phyloP scores from a whole-genome alignment of 2,113 vertebrate genomes.

The Aphyosemion australe region DNA sequence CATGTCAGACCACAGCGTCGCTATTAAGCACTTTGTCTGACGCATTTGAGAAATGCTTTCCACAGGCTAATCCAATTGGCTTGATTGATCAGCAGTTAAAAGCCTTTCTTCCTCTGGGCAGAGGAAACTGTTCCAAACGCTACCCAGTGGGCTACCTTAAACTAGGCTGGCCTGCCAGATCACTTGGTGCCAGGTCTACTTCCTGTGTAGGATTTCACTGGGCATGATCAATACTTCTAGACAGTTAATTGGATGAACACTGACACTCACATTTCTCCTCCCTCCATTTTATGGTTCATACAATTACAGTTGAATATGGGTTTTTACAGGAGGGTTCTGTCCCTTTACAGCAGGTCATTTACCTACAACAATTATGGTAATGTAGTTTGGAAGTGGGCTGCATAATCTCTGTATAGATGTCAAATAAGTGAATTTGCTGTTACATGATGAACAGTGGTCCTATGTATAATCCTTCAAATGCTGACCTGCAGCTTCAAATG shows the following conservation, averaged over 20 bases:
- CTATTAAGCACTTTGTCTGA: constrained; percentile 77
- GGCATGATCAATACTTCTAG: constrained; percentile 70
- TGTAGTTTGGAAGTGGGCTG: constrained; percentile 25
- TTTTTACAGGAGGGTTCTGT: constrained; percentile 42
- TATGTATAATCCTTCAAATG: constrained; percentile 10
- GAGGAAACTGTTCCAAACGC: constrained; percentile 62
- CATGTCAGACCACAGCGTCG: constrained; percentile 64
- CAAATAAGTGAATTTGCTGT: constrained; percentile 24
- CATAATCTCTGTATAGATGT: constrained; percentile 8
- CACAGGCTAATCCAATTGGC: constrained; percentile 72
- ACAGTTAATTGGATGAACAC: constrained; percentile 73
- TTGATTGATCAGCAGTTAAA: constrained; percentile 78
- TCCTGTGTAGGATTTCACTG: constrained; percentile 75
- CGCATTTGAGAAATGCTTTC: constrained; percentile 75
- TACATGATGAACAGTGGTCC: constrained; percentile 27
- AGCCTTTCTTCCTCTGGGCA: constrained; percentile 73
- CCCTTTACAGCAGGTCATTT: constrained; percentile 45
- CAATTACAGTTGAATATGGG: constrained; percentile 57
- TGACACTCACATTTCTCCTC: constrained; percentile 69
- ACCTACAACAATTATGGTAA: constrained; percentile 56
- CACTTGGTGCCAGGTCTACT: constrained; percentile 68
- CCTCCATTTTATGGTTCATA: constrained; percentile 58
- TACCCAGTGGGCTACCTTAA: constrained; percentile 63
- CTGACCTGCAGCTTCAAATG: constrained; percentile 1
- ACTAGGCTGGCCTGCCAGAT: constrained; percentile 53